A percentile compares a stretch with the other conserved stretches of the same genome.
phyloP scores from a whole-genome alignment of 2,888 invertebrate genomes.

The Rhogogaster chlorosoma region DNA sequence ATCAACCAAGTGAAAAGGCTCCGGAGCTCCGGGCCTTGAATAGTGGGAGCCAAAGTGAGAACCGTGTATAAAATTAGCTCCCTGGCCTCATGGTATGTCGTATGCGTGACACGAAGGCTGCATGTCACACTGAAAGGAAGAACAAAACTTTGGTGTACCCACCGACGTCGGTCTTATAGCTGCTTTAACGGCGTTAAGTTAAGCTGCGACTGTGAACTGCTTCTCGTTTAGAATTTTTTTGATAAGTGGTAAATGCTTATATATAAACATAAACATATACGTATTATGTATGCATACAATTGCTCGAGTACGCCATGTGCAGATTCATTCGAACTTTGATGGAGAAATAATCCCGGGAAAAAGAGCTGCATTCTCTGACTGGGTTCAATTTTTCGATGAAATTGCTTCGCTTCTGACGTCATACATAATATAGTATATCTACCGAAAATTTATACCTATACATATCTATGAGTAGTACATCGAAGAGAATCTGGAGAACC shows the following conservation, averaged over 20 bases:
- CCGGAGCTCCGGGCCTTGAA: slow-evolving; percentile 63
- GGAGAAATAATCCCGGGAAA: not conserved
- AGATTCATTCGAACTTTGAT: not conserved
- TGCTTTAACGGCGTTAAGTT: not conserved
- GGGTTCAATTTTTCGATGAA: not conserved
- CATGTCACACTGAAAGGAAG: slow-evolving; percentile 52
- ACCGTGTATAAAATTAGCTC: slow-evolving; percentile 53
- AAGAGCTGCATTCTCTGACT: not conserved
- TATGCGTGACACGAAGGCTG: slow-evolving; percentile 57
- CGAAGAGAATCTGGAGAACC: no score
- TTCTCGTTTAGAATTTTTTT: not conserved
- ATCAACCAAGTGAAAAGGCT: slow-evolving; percentile 37
- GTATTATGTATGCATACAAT: not conserved
- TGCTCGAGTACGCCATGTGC: no score
- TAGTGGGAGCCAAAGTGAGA: slow-evolving; percentile 61
- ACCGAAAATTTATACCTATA: no score
- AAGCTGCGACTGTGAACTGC: not conserved
- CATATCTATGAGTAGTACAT: not conserved
- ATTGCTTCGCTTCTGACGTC: not conserved
- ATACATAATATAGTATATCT: not conserved
- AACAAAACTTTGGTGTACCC: not conserved
- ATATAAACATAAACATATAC: no score
- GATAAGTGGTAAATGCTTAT: not conserved
- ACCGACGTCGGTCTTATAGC: not conserved
- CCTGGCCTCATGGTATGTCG: slow-evolving; percentile 51